Conservation (phyloP, 1,140 invertebrate genomes). For the Aporrectodea caliginosa region DNA sequence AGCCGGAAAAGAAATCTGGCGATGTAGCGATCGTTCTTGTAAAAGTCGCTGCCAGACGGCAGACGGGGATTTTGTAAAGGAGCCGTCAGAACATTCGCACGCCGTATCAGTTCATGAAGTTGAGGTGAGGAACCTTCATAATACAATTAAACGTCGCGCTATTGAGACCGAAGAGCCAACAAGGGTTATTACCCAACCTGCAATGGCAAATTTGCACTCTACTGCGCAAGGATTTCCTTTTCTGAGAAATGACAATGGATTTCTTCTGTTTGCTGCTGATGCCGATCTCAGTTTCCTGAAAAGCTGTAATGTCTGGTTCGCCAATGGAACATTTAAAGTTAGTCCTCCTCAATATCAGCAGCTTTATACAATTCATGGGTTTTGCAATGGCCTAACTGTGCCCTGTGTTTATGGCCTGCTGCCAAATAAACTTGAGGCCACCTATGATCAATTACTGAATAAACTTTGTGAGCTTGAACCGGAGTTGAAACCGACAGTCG, state of each 20-base stretch:
- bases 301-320: background rate
- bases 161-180: background rate
- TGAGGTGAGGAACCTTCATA: background rate
- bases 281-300: background rate
- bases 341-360: background rate
- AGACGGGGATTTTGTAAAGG: background rate
- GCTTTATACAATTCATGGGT: background rate
- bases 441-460: background rate
- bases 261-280: background rate
- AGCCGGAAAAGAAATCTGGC: background rate
- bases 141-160: background rate
- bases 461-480: background rate
- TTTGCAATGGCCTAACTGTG: background rate
- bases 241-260: background rate
- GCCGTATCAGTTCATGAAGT: background rate
- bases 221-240: background rate
- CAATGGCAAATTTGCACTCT: background rate
- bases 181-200: background rate
- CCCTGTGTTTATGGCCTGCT: background rate
- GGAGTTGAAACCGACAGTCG: background rate
- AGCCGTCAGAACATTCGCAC: background rate
- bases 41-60: background rate
- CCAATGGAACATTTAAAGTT: background rate
- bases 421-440: background rate
- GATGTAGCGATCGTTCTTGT: background rate